Conservation (phyloP, 2,888 invertebrate genomes). For the Yponomeuta evonymella region DNA sequence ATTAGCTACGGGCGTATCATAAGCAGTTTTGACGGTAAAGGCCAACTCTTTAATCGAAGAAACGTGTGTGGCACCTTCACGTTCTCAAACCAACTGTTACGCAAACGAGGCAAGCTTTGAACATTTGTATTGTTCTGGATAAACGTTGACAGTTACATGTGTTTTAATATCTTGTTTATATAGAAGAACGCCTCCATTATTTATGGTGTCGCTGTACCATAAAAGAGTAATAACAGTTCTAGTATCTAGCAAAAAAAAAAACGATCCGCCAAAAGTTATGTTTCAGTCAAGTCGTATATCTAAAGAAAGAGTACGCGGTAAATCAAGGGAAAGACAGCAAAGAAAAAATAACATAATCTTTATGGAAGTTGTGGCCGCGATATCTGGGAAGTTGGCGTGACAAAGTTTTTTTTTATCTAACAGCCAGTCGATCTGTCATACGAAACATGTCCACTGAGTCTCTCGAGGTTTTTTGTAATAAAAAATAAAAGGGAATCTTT, state of each 20-base stretch:
- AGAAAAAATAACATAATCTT: conserved; percentile 9
- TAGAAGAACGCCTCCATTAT: background rate
- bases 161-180: conserved; percentile 2
- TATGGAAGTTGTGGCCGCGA: conserved; percentile 4
- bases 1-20: conserved; percentile 68
- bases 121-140: conserved; percentile 3
- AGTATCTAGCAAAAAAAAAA: background rate
- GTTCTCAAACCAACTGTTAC: background rate
- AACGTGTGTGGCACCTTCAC: conserved; percentile 44
- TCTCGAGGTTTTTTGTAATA: conserved; percentile 45
- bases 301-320: background rate
- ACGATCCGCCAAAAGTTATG: conserved; percentile 2
- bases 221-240: conserved; percentile 4
- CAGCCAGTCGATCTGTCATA: conserved; percentile 56
- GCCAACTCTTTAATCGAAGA: conserved; percentile 32
- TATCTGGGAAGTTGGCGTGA: conserved; percentile 15
- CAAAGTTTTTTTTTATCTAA: conserved; percentile 18
- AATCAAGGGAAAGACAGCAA: conserved; percentile 4
- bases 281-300: conserved; percentile 8
- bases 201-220: background rate
- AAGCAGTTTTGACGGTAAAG: conserved; percentile 50
- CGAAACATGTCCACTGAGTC: conserved; percentile 37
- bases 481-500: conserved; percentile 54
- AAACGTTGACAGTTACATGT: background rate
- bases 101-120: conserved; percentile 1